Evolutionary conservation across 2,113 vertebrate species (phyloP), one percentile per base, ranked within the genome.

Genomic region (Pomatostomus ruficeps): DNA sequence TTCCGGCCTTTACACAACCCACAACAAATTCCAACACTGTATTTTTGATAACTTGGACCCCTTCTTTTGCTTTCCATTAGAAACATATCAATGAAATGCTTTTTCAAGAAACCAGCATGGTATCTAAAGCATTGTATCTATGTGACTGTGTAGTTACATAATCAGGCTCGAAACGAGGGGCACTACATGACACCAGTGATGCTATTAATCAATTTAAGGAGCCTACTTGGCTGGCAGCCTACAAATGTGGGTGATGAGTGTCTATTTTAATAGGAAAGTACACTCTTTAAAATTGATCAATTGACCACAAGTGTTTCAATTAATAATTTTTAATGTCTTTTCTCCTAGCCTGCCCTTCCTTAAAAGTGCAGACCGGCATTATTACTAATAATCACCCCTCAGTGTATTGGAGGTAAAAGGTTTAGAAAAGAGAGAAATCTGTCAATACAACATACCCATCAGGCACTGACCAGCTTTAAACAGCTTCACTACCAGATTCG

Each of bases 231-330:
- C 65, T 57, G 33, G n/a, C 61, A 81, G 84, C 58, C 84, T 88
- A 90, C 33, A 93, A 90, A 74, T 5, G 42, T 42, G 33, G 65
- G 48, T 84, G 76, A 88, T 57, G 33, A 91, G 77, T 62, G 45
- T 66, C 70, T 82, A 63, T 38, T 79, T 82, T 92, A 89, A 94
- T 51, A 82, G 54, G 48, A 92, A 89, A 26, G 57, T 54, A 88
- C 40, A 61, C 28, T 78, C 67, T 80, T 76, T 91, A 92, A 93
- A 95, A 94, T 38, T 74, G 75, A 97, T 92, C 55, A 74, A 84
- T 49, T 92, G 90, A 96, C 63, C 81, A 71, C 2, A 20, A 61
- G 55, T 73, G 54, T 36, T 94, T 71, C 43, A 87, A 94, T 91
- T 88, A 89, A 74, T 87, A 72, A 85, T 88, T 89, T 82, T 82